These are phyloP conservation scores for Julus scanicus DNA, from an alignment of 2,888 invertebrate species.

Conservation along the genomic window DNA sequence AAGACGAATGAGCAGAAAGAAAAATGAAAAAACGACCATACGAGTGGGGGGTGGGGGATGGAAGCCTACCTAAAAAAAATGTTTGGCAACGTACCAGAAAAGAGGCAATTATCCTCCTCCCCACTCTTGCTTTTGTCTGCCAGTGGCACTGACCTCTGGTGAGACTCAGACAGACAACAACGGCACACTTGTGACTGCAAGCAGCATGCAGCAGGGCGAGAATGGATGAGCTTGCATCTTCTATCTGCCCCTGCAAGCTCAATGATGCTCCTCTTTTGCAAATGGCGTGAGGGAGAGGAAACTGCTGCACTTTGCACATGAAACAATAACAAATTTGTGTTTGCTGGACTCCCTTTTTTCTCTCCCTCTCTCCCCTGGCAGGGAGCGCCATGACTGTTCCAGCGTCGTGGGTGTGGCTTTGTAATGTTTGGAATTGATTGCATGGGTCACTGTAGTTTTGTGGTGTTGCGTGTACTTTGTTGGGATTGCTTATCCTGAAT, in stretches of 20 bases:
- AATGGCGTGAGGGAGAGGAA: background rate
- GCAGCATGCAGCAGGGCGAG: background rate
- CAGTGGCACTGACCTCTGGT: conserved; percentile 30
- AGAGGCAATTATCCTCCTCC: background rate
- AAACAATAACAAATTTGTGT: conserved; percentile 42
- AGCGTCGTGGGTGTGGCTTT: background rate
- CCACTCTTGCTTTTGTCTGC: conserved; percentile 28
- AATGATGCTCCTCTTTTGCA: background rate
- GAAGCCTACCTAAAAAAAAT: background rate
- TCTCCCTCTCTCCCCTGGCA: background rate
- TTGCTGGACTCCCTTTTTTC: background rate
- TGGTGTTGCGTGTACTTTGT: background rate
- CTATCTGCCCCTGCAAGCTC: too few species aligned
- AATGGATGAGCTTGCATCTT: background rate
- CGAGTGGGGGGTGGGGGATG: background rate
- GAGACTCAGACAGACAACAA: conserved; percentile 36
- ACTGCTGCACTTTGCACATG: conserved; percentile 22
- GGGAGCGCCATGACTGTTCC: background rate
- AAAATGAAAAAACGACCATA: background rate
- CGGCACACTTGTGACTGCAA: conserved; percentile 34
- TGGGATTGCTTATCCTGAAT: background rate
- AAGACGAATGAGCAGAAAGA: background rate
- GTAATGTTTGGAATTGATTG: background rate
- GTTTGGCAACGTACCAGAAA: background rate
- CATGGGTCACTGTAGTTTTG: background rate